Percentiles rank a stretch among this genome's conserved stretches.
phyloP scores from a whole-genome alignment of 2,797 vertebrate species.

The Acanthurus leucopareius region DNA sequence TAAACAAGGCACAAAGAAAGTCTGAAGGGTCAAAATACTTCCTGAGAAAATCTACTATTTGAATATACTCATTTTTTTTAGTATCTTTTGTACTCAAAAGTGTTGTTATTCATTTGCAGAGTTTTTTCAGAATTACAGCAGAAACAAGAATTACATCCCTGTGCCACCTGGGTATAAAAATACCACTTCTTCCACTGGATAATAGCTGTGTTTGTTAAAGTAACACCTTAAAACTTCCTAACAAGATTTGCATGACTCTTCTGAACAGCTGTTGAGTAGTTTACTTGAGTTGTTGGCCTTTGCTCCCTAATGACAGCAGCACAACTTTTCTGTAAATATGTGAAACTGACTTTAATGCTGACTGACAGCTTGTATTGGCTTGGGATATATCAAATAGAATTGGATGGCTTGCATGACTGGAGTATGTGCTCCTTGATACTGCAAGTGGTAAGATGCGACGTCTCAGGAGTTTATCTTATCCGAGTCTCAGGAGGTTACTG shows the following conservation, averaged over 20 bases:
- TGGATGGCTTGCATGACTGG: conserved; percentile 85
- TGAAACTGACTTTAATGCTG: conserved; percentile 82
- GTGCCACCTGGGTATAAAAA: conserved; percentile 30
- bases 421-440: conserved; percentile 85
- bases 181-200: conserved; percentile 37
- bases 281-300: conserved; percentile 82
- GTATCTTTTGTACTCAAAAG: conserved; percentile 13
- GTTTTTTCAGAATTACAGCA: conserved; percentile 23
- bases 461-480: conserved; percentile 82
- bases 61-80: neutral
- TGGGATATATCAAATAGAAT: conserved; percentile 87
- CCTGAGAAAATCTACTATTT: conserved; percentile 30
- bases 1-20: conserved; percentile 8
- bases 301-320: conserved; percentile 83
- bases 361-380: conserved; percentile 85
- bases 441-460: conserved; percentile 77
- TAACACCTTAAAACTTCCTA: conserved; percentile 57
- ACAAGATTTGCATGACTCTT: conserved; percentile 67
- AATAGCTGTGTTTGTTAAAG: conserved; percentile 47
- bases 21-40: conserved; percentile 47
- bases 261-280: conserved; percentile 74
- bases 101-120: conserved; percentile 22
- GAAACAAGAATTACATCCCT: conserved; percentile 30
- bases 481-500: conserved; percentile 82
- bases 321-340: conserved; percentile 85